Evolutionary conservation across 2,113 vertebrate genomes (phyloP).

Genomic region (Pluvialis apricaria): DNA sequence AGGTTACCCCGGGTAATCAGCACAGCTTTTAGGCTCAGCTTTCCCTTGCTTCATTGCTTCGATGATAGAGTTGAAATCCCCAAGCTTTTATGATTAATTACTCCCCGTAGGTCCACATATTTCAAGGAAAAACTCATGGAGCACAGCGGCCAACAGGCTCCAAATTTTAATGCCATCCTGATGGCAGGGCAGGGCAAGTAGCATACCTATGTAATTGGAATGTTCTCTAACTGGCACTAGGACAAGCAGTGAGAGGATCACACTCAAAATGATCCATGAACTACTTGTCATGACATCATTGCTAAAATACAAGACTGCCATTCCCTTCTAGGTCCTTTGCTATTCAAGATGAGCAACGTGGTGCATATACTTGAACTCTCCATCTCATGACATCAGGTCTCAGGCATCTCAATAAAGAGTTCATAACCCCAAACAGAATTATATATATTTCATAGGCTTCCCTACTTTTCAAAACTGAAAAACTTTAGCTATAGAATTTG

Average conservation of each 20-base stretch:
- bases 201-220: background rate
- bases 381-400: background rate
- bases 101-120: slow-evolving; percentile 81
- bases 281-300: background rate
- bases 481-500: background rate
- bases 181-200: slow-evolving; percentile 1
- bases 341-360: background rate
- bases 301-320: background rate
- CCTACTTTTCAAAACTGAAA: background rate
- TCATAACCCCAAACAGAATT: background rate
- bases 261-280: background rate
- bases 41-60: slow-evolving; percentile 83
- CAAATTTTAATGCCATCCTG: slow-evolving; percentile 70
- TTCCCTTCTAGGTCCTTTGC: background rate
- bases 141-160: slow-evolving; percentile 61
- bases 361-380: background rate
- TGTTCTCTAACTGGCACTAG: background rate
- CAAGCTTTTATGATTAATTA: slow-evolving; percentile 87
- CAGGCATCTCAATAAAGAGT: background rate
- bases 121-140: slow-evolving; percentile 73
- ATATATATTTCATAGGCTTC: background rate
- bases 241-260: background rate
- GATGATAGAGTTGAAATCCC: slow-evolving; percentile 85
- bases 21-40: slow-evolving; percentile 92
- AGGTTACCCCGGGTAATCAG: slow-evolving; percentile 87